A percentile compares a stretch with the other conserved stretches of the same genome.
Evolutionary conservation across 1,140 invertebrate genomes (phyloP).

Genomic region (Gryon sp.): DNA sequence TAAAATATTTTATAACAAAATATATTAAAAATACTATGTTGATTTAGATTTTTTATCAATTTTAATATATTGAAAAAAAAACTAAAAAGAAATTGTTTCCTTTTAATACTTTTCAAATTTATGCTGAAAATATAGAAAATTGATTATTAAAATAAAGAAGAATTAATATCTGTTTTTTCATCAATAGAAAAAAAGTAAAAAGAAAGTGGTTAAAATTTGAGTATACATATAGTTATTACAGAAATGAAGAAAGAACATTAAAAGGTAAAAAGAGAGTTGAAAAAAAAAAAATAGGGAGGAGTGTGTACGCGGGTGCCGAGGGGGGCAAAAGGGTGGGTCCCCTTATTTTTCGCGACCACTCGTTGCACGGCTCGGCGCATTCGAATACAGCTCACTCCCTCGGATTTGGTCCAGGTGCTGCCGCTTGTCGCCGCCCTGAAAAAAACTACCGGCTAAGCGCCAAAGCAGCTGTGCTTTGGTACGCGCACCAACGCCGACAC

Average conservation of each 20-base stretch:
- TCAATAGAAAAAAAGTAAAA: no score
- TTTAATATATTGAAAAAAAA: background rate
- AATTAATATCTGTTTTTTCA: no score
- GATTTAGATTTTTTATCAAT: no score
- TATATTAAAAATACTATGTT: no score
- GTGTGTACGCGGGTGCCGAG: conserved; percentile 36
- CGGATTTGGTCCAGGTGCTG: conserved; percentile 71
- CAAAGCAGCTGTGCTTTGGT: conserved; percentile 58
- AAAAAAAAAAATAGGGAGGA: conserved; percentile 48
- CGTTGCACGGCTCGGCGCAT: conserved; percentile 77
- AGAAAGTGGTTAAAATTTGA: no score
- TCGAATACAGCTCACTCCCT: conserved; percentile 74
- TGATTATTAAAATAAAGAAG: background rate
- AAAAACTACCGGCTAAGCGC: conserved; percentile 50
- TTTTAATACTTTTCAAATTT: no score
- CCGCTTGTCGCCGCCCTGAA: conserved; percentile 67
- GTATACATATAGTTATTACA: no score
- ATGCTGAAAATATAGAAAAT: background rate
- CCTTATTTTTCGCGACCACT: conserved; percentile 75
- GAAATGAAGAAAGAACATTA: background rate
- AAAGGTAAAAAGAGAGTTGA: conserved; percentile 12
- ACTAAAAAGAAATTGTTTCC: no score
- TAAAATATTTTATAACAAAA: no score
- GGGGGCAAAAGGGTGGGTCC: conserved; percentile 69
- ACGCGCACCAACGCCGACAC: conserved; percentile 27